Base-by-base conservation (phyloP, 2,888 invertebrate genomes). In the Arenicola marina region DNA sequence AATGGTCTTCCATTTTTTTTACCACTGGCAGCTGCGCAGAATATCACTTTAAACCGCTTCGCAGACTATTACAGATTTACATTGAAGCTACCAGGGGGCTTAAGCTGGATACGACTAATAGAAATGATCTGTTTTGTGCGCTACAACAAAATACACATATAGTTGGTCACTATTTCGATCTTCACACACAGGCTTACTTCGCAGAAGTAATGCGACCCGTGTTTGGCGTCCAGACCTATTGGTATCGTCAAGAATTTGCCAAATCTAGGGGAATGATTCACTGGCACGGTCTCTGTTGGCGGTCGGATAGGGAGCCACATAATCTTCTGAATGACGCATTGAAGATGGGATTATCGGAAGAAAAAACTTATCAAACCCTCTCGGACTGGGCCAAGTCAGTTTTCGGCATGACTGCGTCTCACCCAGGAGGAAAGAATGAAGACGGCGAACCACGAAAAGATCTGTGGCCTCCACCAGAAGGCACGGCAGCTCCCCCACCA, bases 1-100 rank as follows among this genome's bases (percentile, higher is more conserved):
- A 31, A 43, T 54, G 63, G 63, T 0, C 38, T 63, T 24, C 69
- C 69, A 43, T 69, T 70, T n/a, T 68, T 70, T 71, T 70, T 26
- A 68, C 68, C 15, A 71, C 71, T 7, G 71, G 66, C 1, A 73
- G 71, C 51, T 73, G 72, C 67, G 71, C 71, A 33, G 69, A 72
- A 32, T 69, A 56, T 59, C 64, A 73, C 31, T 70, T 73, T 32
- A 70, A 70, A 58, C 68, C 73, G 3, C 53, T 73, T 4, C 59
- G 38, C 45, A 29, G 61, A 28, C 55, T 72, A 18, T 38, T 73
- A 7, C 15, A 53, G n/a, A 44, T 65, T 24, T 72, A 72, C 55
- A 34, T 64, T 11, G 34, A 57, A 21, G 18, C 63, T 28, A 64
- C 65, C 48, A 64, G 61, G 32, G 65, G 66, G 11, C 15, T 7